Conservation (phyloP, 2,797 vertebrate genomes). For the Rhabdophis nuchalis region DNA sequence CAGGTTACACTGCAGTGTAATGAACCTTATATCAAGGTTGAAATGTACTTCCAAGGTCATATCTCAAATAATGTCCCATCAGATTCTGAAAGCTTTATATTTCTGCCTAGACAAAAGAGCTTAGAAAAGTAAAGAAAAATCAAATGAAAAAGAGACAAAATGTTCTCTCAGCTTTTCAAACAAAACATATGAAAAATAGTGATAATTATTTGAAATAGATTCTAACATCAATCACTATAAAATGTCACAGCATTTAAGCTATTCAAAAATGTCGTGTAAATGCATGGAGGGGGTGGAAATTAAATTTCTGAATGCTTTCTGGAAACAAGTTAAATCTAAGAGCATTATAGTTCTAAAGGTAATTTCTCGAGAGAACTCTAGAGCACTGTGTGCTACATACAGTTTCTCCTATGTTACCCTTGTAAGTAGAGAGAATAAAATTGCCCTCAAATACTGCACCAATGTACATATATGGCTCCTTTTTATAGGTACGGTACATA, state of each 20-base stretch:
- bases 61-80: constrained; percentile 51
- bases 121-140: constrained; percentile 14
- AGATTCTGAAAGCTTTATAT: constrained; percentile 46
- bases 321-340: background rate
- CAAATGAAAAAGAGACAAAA: background rate
- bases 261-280: constrained; percentile 8
- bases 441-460: constrained; percentile 31
- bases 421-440: constrained; percentile 31
- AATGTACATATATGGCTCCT: constrained; percentile 25
- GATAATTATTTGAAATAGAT: background rate
- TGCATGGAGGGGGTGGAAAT: background rate
- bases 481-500: constrained; percentile 38
- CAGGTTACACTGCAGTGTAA: constrained; percentile 55
- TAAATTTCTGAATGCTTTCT: constrained; percentile 24
- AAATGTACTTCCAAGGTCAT: constrained; percentile 62
- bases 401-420: constrained; percentile 28
- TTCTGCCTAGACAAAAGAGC: background rate
- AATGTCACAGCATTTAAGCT: background rate
- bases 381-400: constrained; percentile 32
- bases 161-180: background rate
- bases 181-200: background rate
- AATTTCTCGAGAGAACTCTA: constrained; percentile 38
- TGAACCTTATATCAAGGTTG: constrained; percentile 26
- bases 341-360: constrained; percentile 40
- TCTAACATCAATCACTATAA: background rate